Conservation (phyloP, 2,888 invertebrate genomes). For the Melipona bicolor region DNA sequence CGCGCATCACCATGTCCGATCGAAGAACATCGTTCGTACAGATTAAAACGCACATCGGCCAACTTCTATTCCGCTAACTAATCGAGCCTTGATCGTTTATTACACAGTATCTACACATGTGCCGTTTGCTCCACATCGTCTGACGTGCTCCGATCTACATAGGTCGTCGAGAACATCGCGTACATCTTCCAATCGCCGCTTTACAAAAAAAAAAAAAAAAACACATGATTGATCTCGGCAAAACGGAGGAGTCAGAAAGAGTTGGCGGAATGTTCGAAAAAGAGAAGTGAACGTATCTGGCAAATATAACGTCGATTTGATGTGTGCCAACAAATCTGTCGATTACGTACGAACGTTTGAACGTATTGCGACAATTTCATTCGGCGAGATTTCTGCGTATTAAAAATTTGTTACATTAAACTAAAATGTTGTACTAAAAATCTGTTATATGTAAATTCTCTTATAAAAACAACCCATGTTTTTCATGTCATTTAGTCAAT, state of each 20-base stretch:
- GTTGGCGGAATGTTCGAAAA: neutral
- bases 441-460: too few relatives aligned
- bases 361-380: neutral
- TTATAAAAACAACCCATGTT: neutral
- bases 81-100: slow-evolving; percentile 81
- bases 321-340: neutral
- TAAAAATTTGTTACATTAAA: neutral
- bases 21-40: slow-evolving; percentile 20
- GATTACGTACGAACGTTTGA: neutral
- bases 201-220: neutral
- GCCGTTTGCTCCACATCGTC: slow-evolving; percentile 58
- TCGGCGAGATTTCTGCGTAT: neutral
- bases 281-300: neutral
- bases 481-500: neutral
- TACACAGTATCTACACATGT: slow-evolving; percentile 65
- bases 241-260: neutral
- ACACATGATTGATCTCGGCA: slow-evolving; percentile 11
- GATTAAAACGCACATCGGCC: slow-evolving; percentile 41
- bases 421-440: too few relatives aligned
- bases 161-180: slow-evolving; percentile 55
- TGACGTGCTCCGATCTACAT: slow-evolving; percentile 41
- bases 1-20: neutral
- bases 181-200: slow-evolving; percentile 44
- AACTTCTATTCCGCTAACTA: slow-evolving; percentile 71
- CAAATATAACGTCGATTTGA: neutral